Evolutionary conservation across 2,797 vertebrate genomes (phyloP).

Genomic region (Alcedo quadribrachys): DNA sequence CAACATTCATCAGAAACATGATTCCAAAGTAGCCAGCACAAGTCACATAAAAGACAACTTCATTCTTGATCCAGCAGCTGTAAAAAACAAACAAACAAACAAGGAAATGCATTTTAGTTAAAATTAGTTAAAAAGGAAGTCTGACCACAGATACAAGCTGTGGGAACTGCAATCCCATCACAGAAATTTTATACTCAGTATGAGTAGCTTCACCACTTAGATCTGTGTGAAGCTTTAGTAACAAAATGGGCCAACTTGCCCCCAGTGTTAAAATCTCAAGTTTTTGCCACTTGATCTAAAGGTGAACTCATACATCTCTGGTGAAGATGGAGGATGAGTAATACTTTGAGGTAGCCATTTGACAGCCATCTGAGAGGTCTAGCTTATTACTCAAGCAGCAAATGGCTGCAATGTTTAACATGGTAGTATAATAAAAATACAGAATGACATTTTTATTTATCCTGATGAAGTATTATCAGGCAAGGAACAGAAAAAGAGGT

Average conservation of each 20-base stretch:
- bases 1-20: conserved; percentile 92
- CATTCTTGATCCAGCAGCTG: conserved; percentile 91
- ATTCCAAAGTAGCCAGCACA: conserved; percentile 91
- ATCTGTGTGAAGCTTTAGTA: background rate
- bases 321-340: background rate
- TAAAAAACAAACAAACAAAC: background rate
- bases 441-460: background rate
- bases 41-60: conserved; percentile 88
- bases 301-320: background rate
- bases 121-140: background rate
- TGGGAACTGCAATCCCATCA: background rate
- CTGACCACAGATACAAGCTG: background rate
- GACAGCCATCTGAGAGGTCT: background rate
- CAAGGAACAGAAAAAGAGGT: background rate
- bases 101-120: background rate
- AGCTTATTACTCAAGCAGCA: background rate
- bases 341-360: background rate
- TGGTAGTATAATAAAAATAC: background rate
- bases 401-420: background rate
- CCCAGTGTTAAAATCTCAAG: background rate
- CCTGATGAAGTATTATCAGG: background rate
- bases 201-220: background rate
- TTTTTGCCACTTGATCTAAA: background rate
- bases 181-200: background rate
- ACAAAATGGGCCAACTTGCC: background rate